Conservation (phyloP, 2,113 vertebrate species). For the Pachypanchax playfairii region DNA sequence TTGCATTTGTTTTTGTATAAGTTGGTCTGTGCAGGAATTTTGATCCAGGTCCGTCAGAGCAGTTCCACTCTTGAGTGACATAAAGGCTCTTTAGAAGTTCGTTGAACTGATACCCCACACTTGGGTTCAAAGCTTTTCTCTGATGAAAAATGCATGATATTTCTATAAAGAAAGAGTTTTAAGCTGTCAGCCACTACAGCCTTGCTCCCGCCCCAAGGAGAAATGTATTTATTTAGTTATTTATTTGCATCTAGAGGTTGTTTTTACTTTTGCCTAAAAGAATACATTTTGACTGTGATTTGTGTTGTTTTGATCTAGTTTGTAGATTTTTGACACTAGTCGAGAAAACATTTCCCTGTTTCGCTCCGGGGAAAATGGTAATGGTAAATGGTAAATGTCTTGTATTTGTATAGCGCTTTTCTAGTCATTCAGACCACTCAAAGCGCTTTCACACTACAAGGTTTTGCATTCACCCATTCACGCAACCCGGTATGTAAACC, state of each 20-base stretch:
- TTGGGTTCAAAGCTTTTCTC: conserved; percentile 53
- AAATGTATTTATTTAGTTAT: conserved; percentile 6
- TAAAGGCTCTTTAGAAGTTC: conserved; percentile 46
- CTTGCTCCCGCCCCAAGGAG: conserved; percentile 29
- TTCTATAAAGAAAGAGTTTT: conserved; percentile 50
- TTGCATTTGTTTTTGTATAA: conserved; percentile 8
- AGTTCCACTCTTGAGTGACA: conserved; percentile 34
- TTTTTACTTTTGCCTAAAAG: conserved; percentile 53
- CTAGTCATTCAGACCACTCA: too few species aligned
- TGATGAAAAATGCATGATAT: conserved; percentile 70
- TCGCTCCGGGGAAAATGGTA: neutral
- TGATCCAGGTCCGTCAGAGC: conserved; percentile 16
- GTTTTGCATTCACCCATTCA: too few species aligned
- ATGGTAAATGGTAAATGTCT: too few species aligned
- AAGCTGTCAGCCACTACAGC: conserved; percentile 57
- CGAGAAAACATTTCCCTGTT: conserved; percentile 13
- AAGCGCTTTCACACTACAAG: too few species aligned
- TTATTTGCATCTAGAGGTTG: conserved; percentile 30
- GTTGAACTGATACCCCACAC: conserved; percentile 50
- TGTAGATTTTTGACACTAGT: conserved; percentile 28
- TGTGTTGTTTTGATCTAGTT: conserved; percentile 40
- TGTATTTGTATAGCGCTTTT: too few species aligned
- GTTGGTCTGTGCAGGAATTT: conserved; percentile 7
- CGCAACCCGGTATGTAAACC: too few species aligned
- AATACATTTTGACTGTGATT: conserved; percentile 41